Evolutionary conservation across 2,797 vertebrate species (phyloP).

Genomic region (Gastrophryne carolinensis): DNA sequence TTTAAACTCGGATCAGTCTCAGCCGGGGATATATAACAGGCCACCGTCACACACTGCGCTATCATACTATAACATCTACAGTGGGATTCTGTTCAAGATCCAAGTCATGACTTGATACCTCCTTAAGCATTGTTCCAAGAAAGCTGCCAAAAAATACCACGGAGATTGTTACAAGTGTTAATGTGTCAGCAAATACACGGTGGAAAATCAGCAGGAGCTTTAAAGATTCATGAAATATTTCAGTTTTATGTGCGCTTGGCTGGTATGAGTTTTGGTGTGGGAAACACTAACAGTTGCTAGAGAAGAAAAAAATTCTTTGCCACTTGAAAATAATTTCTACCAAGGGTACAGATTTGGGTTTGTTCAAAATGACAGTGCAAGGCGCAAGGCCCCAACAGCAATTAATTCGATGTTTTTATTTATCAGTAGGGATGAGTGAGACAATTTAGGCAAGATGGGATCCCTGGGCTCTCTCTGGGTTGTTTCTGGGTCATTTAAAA

Average conservation of each 20-base stretch:
- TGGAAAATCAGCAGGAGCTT: background rate
- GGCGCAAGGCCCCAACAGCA: too few relatives aligned
- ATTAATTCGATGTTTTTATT: too few relatives aligned
- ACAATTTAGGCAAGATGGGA: too few relatives aligned
- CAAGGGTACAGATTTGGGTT: background rate
- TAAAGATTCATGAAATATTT: background rate
- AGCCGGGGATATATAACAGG: background rate
- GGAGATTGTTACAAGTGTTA: background rate
- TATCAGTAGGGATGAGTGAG: too few relatives aligned
- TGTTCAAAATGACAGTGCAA: too few relatives aligned
- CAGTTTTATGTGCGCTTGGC: background rate
- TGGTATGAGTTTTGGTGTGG: background rate
- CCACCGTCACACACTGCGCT: background rate
- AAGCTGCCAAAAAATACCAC: background rate
- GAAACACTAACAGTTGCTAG: background rate
- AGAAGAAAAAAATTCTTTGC: background rate
- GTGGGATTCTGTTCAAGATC: background rate
- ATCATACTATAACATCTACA: too few relatives aligned
- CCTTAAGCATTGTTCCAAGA: background rate
- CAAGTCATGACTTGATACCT: background rate
- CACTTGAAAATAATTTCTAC: background rate
- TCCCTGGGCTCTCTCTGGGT: too few relatives aligned
- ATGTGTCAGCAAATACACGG: background rate
- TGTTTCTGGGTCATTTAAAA: too few relatives aligned
- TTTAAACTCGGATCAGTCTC: background rate